phyloP scores from a whole-genome alignment of 2,797 vertebrate species.

The Echiichthys vipera region DNA sequence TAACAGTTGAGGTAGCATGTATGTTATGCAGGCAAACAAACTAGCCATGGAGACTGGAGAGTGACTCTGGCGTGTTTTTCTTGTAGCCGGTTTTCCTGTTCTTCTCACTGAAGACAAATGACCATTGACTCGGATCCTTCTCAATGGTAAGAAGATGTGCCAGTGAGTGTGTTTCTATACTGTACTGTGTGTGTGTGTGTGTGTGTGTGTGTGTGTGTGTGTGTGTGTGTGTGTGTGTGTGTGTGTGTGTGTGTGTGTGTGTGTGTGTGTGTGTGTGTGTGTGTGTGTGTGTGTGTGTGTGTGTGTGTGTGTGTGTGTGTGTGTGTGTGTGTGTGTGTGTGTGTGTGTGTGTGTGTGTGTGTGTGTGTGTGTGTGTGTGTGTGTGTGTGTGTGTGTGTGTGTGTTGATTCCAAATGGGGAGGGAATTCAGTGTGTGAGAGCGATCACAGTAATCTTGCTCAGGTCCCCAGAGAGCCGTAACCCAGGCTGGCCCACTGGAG shows the following conservation, averaged over 20 bases:
- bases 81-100: slow-evolving; percentile 85
- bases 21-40: slow-evolving; percentile 5
- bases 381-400: slow-evolving; percentile 15
- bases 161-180: slow-evolving; percentile 4
- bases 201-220: slow-evolving; percentile 17
- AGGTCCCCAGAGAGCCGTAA: slow-evolving; percentile 75
- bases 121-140: slow-evolving; percentile 69
- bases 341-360: slow-evolving; percentile 15
- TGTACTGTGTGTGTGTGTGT: slow-evolving; percentile 6
- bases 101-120: slow-evolving; percentile 82
- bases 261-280: slow-evolving; percentile 2
- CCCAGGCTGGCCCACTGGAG: slow-evolving; percentile 55
- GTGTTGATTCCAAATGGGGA: slow-evolving; percentile 27
- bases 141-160: slow-evolving; percentile 62
- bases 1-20: slow-evolving; percentile 64
- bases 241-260: slow-evolving; percentile 17
- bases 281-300: slow-evolving; percentile 13
- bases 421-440: slow-evolving; percentile 47
- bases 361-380: slow-evolving; percentile 4
- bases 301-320: slow-evolving; percentile 4
- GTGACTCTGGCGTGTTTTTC: slow-evolving; percentile 27
- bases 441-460: slow-evolving; percentile 68
- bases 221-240: background rate
- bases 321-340: slow-evolving; percentile 14
- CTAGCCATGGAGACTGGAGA: background rate